phyloP scores from a whole-genome alignment of 2,113 vertebrate species.

The Oxyura jamaicensis region DNA sequence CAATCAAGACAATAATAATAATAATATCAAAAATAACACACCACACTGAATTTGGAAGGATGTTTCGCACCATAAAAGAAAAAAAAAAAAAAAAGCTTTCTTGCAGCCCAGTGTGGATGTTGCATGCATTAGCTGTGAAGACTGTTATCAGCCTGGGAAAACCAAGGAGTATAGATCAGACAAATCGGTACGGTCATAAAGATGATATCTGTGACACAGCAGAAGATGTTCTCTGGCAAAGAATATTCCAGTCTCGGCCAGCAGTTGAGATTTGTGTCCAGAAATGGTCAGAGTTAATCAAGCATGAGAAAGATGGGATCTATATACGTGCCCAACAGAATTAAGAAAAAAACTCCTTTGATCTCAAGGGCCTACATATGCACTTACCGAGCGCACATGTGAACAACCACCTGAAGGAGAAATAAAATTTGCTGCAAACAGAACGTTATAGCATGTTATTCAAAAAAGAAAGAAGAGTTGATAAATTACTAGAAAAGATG shows the following conservation, averaged over 20 bases:
- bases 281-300: constrained; percentile 12
- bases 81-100: background rate
- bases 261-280: constrained; percentile 42
- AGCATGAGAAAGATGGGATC: background rate
- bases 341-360: background rate
- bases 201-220: constrained; percentile 43
- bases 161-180: background rate
- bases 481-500: background rate
- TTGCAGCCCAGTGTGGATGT: background rate
- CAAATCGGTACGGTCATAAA: constrained; percentile 38
- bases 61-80: background rate
- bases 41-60: background rate
- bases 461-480: background rate
- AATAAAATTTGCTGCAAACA: background rate
- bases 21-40: background rate
- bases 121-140: background rate
- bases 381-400: background rate
- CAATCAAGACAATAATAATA: background rate
- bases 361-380: background rate
- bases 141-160: background rate
- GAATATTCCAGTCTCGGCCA: background rate
- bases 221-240: constrained; percentile 51
- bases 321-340: background rate
- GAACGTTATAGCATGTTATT: background rate
- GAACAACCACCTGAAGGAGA: background rate